Evolutionary conservation across 1,140 invertebrate species (phyloP).

Genomic region (Teleogryllus occipitalis): DNA sequence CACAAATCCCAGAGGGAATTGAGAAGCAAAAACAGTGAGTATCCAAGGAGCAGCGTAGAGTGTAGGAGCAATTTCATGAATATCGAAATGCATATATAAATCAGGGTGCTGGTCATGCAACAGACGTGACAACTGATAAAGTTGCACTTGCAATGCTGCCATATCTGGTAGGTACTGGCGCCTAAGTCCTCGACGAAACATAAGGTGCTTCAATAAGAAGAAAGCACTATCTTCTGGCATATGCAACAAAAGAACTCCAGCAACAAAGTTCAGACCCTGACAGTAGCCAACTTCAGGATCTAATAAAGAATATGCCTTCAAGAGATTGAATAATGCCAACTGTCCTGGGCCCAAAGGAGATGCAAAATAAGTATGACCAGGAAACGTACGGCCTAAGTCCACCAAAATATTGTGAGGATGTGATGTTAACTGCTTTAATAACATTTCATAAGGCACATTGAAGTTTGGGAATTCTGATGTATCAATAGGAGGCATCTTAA

Average conservation of each 20-base stretch:
- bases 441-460: conserved; percentile 66
- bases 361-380: conserved; percentile 85
- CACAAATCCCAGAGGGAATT: conserved; percentile 93
- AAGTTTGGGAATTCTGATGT: conserved; percentile 60
- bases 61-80: conserved; percentile 82
- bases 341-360: conserved; percentile 82
- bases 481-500: conserved; percentile 60
- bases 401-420: conserved; percentile 93
- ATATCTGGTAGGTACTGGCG: conserved; percentile 89
- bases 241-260: conserved; percentile 82
- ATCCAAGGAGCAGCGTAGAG: conserved; percentile 95
- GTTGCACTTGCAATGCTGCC: conserved; percentile 81
- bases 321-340: conserved; percentile 83
- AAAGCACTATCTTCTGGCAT: conserved; percentile 87
- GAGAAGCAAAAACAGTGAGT: conserved; percentile 89
- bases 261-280: conserved; percentile 92
- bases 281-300: conserved; percentile 94
- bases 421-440: conserved; percentile 81
- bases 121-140: conserved; percentile 90
- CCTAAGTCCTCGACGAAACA: conserved; percentile 79
- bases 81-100: conserved; percentile 81
- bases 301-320: conserved; percentile 91
- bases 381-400: conserved; percentile 88
- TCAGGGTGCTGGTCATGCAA: conserved; percentile 79
- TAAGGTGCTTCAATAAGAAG: conserved; percentile 75